Evolutionary conservation across 1,140 invertebrate species (phyloP).

Genomic region (Hycleus phaleratus): DNA sequence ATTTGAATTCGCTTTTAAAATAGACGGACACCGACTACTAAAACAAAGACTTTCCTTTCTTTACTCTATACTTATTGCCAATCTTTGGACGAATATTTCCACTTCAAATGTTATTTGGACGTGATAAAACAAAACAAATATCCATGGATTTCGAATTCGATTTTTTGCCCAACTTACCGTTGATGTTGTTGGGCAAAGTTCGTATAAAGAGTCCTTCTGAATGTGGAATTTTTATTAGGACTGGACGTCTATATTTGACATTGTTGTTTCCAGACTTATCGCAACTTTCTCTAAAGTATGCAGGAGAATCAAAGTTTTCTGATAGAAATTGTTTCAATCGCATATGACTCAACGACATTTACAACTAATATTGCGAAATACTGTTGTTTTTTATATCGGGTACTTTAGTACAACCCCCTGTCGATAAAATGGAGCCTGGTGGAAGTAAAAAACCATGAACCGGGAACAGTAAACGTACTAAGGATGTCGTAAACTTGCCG

Average conservation of each 20-base stretch:
- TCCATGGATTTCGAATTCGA: conserved; percentile 27
- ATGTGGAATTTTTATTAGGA: conserved; percentile 19
- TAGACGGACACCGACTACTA: too few species aligned
- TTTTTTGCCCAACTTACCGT: conserved; percentile 11
- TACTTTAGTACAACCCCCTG: too few species aligned
- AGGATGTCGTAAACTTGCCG: conserved; percentile 28
- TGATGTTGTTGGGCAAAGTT: conserved; percentile 15
- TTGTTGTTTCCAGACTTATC: neutral
- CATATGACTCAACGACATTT: too few species aligned
- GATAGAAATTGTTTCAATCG: too few species aligned
- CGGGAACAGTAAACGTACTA: conserved; percentile 32
- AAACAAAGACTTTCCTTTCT: too few species aligned
- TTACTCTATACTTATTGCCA: neutral
- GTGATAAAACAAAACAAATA: conserved; percentile 36
- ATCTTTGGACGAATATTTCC: conserved; percentile 18
- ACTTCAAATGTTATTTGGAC: conserved; percentile 27
- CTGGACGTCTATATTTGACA: neutral
- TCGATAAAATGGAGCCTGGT: too few species aligned
- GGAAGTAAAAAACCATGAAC: conserved; percentile 20
- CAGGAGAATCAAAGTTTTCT: neutral
- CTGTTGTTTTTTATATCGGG: too few species aligned
- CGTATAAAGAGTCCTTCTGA: conserved; percentile 6
- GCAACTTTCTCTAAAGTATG: too few species aligned
- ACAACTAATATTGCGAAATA: too few species aligned
- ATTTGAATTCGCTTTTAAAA: too few species aligned